Evolutionary conservation across 2,113 vertebrate genomes (phyloP), one percentile per base, ranked within the genome.

Genomic region (Albula goreensis): DNA sequence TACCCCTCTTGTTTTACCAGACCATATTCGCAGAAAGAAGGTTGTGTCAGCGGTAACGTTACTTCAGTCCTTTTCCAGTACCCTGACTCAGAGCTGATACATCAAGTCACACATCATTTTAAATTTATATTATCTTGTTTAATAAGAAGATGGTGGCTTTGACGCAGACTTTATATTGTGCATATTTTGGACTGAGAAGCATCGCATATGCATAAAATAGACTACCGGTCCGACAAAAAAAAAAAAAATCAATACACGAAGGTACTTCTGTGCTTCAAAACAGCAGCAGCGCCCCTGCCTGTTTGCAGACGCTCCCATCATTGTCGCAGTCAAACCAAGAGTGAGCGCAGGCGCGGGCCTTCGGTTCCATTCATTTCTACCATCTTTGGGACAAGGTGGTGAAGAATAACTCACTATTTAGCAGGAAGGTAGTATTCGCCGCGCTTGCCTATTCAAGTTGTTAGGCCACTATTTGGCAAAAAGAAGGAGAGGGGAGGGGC

Each of bases 391-490:
- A 19, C 85, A 89, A 88, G 77, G 79, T 4, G 86, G 49, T 83
- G 81, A 85, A 88, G 85, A 84, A 83, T 15, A 78, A 41, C 74
- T 92, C 94, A 93, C 83, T 92, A 94, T 95, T 93, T 96, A 89
- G 93, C 94, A 95, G 94, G 94, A 96, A 95, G 90, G 85, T 66
- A 77, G 86, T 82, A 50, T 48, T 22, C 86, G 83, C 78, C 51
- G 50, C 57, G 15, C n/a, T 66, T 87, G 56, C 80, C 63, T 1
- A 48, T 49, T 9, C 0, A 51, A 17, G 79, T 22, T 6, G 0
- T 4, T 0, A 79, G 89, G 82, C 87, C 90, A 90, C 89, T 92
- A 91, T 93, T 92, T 90, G 41, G 90, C 90, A 91, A 25, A 49
- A 10, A 85, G 82, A 85, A 88, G 83, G 79, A 88, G 41, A 49